phyloP scores from a whole-genome alignment of 2,888 invertebrate genomes.

The Malachius bipustulatus region DNA sequence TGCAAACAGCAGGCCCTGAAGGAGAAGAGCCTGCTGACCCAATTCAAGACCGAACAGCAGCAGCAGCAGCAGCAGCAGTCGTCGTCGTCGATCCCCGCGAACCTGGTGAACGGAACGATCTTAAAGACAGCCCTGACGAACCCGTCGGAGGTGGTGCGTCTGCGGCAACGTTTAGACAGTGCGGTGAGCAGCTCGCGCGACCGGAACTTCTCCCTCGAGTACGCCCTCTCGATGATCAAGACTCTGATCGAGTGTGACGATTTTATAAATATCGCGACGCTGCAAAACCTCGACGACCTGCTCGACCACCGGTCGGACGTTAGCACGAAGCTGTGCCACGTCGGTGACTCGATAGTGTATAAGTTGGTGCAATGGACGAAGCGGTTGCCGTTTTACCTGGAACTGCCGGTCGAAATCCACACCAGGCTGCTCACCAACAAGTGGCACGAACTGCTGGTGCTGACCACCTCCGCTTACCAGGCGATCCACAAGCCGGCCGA shows the following conservation, averaged over 20 bases:
- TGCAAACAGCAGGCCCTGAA: slow-evolving; percentile 38
- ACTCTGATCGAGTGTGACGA: slow-evolving; percentile 93
- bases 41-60: slow-evolving; percentile 24
- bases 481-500: slow-evolving; percentile 56
- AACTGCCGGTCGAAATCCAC: slow-evolving; percentile 91
- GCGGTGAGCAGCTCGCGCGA: slow-evolving; percentile 80
- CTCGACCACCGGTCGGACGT: slow-evolving; percentile 84
- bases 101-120: slow-evolving; percentile 83
- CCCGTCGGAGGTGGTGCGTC: slow-evolving; percentile 83
- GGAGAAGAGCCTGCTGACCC: slow-evolving; percentile 36
- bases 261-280: slow-evolving; percentile 90
- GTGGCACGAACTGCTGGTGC: slow-evolving; percentile 93
- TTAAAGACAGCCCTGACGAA: slow-evolving; percentile 90
- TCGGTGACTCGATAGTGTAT: slow-evolving; percentile 96
- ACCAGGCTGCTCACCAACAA: slow-evolving; percentile 92
- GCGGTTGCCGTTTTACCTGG: slow-evolving; percentile 91
- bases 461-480: slow-evolving; percentile 89
- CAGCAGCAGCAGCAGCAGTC: slow-evolving; percentile 29
- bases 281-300: slow-evolving; percentile 80
- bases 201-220: slow-evolving; percentile 65
- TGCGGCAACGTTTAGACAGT: slow-evolving; percentile 78
- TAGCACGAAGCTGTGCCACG: slow-evolving; percentile 84
- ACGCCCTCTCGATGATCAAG: slow-evolving; percentile 79
- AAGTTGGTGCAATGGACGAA: slow-evolving; percentile 99
- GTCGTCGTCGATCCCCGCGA: slow-evolving; percentile 46